phyloP scores from a whole-genome alignment of 1,140 invertebrate species.

The Drosophila punjabiensis region DNA sequence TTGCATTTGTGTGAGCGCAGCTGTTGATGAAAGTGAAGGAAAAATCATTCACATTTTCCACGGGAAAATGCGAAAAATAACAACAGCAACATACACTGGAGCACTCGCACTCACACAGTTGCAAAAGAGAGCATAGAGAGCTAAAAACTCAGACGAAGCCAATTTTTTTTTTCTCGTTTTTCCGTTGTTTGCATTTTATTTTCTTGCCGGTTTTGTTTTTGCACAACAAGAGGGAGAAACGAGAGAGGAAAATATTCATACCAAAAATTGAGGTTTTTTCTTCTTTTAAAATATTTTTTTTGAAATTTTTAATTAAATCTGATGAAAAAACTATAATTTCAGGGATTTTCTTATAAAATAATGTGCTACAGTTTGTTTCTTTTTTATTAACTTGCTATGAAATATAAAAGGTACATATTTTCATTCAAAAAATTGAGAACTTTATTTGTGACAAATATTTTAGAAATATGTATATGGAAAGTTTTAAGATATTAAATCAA shows the following conservation, averaged over 20 bases:
- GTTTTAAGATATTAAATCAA: too few species aligned
- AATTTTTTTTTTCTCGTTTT: conserved; percentile 32
- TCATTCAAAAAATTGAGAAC: too few species aligned
- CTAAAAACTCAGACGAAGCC: conserved; percentile 69
- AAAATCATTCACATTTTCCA: conserved; percentile 72
- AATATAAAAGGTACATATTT: too few species aligned
- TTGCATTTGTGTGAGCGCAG: conserved; percentile 66
- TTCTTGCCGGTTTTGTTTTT: conserved; percentile 41
- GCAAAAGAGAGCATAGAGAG: conserved; percentile 49
- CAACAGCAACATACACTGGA: conserved; percentile 37
- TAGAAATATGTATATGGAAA: too few species aligned
- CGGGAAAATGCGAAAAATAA: conserved; percentile 64
- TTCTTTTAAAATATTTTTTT: not conserved
- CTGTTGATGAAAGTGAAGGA: conserved; percentile 80
- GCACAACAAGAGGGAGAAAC: not conserved
- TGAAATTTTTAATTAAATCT: not conserved
- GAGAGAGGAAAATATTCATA: not conserved
- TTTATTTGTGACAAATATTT: too few species aligned
- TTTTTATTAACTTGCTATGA: too few species aligned
- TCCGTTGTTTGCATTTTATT: conserved; percentile 40
- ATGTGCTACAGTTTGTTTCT: too few species aligned
- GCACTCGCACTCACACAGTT: conserved; percentile 39
- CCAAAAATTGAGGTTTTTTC: not conserved
- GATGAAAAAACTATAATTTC: too few species aligned
- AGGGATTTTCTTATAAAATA: too few species aligned